Conservation (phyloP, 2,888 invertebrate genomes). For the Cerceris ruficornis region DNA sequence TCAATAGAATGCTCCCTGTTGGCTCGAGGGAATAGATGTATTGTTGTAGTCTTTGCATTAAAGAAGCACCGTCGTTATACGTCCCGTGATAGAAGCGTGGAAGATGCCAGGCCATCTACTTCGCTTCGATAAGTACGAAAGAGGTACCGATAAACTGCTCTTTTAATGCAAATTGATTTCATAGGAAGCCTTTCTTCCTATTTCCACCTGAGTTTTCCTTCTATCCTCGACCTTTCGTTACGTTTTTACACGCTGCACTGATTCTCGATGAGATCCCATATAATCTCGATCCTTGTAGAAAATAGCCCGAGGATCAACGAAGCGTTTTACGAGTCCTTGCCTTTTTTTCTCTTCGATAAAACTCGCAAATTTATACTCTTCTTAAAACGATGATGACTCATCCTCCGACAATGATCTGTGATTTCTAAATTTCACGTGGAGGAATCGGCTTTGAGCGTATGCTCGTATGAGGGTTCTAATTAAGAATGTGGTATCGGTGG, state of each 20-base stretch:
- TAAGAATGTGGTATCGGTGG: no score
- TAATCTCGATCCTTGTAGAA: constrained; percentile 31
- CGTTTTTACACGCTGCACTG: constrained; percentile 32
- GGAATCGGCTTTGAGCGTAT: no score
- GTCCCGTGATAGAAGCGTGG: background rate
- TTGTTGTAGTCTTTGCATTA: background rate
- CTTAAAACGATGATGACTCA: background rate
- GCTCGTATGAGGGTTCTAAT: no score
- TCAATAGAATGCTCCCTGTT: background rate
- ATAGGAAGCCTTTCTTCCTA: background rate
- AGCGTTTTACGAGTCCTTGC: constrained; percentile 8
- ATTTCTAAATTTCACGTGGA: no score
- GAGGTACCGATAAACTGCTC: constrained; percentile 20
- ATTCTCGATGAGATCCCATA: constrained; percentile 29
- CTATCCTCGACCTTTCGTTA: constrained; percentile 16
- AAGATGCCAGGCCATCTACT: background rate
- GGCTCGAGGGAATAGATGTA: background rate
- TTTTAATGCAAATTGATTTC: constrained; percentile 42
- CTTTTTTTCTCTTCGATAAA: constrained; percentile 20
- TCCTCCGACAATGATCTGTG: background rate
- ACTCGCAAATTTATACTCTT: constrained; percentile 7
- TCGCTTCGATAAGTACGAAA: constrained; percentile 5
- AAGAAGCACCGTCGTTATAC: background rate
- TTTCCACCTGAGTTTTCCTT: background rate
- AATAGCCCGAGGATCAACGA: constrained; percentile 4